Conservation (phyloP, 2,888 invertebrate genomes). For the Agelastica alni region DNA sequence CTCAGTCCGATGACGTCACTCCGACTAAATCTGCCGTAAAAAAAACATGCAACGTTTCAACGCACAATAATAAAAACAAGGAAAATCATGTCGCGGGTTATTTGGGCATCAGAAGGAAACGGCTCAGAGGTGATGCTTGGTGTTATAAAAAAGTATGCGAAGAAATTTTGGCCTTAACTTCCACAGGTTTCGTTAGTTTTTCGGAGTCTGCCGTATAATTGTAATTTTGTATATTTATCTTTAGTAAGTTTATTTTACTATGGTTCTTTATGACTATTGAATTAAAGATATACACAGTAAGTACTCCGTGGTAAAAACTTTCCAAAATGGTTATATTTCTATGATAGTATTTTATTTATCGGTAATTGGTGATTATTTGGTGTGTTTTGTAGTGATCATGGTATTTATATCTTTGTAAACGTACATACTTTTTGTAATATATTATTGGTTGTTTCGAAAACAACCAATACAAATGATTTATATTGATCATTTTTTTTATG, state of each 20-base stretch:
- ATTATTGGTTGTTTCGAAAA: too few species aligned
- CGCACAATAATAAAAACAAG: slow-evolving; percentile 15
- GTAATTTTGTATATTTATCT: not conserved
- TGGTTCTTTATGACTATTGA: too few species aligned
- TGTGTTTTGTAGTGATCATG: too few species aligned
- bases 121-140: slow-evolving; percentile 79
- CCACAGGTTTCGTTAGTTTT: slow-evolving; percentile 44
- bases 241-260: not conserved
- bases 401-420: too few species aligned
- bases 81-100: slow-evolving; percentile 31
- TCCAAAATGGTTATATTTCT: too few species aligned
- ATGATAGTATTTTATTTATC: too few species aligned
- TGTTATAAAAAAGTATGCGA: slow-evolving; percentile 79
- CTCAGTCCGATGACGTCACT: slow-evolving; percentile 33
- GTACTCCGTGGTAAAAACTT: too few species aligned
- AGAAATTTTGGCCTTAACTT: slow-evolving; percentile 66
- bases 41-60: slow-evolving; percentile 35
- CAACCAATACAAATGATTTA: too few species aligned
- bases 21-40: slow-evolving; percentile 46
- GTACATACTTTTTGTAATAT: too few species aligned
- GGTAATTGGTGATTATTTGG: too few species aligned
- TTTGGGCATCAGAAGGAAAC: slow-evolving; percentile 71
- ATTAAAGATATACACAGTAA: too few species aligned
- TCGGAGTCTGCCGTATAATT: slow-evolving; percentile 46
- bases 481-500: too few species aligned